A percentile compares a stretch with the other conserved stretches of the same genome.
Conservation (phyloP, 1,140 invertebrate species). For the Pogonomyrmex californicus region DNA sequence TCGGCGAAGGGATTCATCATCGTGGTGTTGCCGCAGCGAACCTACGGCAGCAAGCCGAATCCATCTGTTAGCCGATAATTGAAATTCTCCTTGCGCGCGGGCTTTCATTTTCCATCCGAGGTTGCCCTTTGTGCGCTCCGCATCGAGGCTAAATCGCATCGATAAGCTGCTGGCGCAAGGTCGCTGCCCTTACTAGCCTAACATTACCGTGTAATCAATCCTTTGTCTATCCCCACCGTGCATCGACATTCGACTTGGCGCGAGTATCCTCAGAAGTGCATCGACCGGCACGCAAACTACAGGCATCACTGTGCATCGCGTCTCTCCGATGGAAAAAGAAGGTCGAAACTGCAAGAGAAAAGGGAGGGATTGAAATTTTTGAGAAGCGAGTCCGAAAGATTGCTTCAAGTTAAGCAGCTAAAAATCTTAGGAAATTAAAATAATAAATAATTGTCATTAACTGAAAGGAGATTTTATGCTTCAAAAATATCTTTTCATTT, state of each 20-base stretch:
- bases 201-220: constrained; percentile 59
- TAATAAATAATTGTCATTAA: background rate
- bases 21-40: constrained; percentile 23
- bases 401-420: background rate
- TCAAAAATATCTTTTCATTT: background rate
- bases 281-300: constrained; percentile 36
- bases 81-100: constrained; percentile 56
- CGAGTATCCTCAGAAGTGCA: constrained; percentile 49
- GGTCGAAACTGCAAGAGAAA: background rate
- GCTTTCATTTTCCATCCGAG: constrained; percentile 59
- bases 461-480: background rate
- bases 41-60: constrained; percentile 34
- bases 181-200: constrained; percentile 54
- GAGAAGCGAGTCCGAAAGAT: background rate
- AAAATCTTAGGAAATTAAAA: background rate
- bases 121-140: constrained; percentile 43
- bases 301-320: background rate
- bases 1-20: constrained; percentile 49
- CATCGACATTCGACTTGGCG: constrained; percentile 58
- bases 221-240: constrained; percentile 48
- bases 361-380: background rate
- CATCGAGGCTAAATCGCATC: constrained; percentile 56
- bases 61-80: constrained; percentile 60
- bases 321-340: background rate
- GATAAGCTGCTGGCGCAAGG: constrained; percentile 57